Evolutionary conservation across 2,797 vertebrate species (phyloP).

Genomic region (Bryconaethiops microstoma): DNA sequence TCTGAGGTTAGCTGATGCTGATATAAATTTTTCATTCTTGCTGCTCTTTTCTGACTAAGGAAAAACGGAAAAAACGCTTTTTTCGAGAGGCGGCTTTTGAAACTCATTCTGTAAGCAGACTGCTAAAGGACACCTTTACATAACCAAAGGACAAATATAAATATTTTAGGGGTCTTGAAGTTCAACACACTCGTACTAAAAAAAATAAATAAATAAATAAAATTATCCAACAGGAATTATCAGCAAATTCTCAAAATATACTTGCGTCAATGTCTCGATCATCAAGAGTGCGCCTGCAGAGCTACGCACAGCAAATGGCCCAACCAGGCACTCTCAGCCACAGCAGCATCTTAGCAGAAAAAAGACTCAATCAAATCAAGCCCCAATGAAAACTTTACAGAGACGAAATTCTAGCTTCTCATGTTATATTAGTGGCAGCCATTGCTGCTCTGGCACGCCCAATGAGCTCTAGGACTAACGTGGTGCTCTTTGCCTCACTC

Average conservation of each 20-base stretch:
- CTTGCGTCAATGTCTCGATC: background rate
- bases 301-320: too few relatives aligned
- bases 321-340: too few relatives aligned
- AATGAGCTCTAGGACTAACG: background rate
- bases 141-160: background rate
- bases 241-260: background rate
- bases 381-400: background rate
- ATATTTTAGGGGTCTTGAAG: background rate
- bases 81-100: background rate
- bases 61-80: background rate
- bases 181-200: background rate
- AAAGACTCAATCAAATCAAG: background rate
- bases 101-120: background rate
- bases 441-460: background rate
- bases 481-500: background rate
- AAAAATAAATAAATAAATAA: too few relatives aligned
- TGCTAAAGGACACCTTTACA: background rate
- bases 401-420: background rate
- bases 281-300: too few relatives aligned
- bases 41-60: background rate
- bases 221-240: too few relatives aligned
- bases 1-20: background rate
- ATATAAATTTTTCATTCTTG: conserved; percentile 5
- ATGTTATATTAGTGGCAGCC: background rate
- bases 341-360: background rate